Base-by-base conservation (phyloP, 2,888 invertebrate species). In the Torymus aiolomorphi region DNA sequence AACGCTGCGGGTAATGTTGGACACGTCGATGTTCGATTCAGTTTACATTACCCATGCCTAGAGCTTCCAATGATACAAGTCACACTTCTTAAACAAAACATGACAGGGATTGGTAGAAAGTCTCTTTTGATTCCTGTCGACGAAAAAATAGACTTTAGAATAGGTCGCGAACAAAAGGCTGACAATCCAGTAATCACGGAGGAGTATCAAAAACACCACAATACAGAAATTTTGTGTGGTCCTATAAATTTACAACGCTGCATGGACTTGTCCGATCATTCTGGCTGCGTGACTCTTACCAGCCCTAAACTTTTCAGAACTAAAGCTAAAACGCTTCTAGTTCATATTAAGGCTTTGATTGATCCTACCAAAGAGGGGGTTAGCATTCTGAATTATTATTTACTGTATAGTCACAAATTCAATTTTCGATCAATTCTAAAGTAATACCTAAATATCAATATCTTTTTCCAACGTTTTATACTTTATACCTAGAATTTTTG, bases 21-120 rank as follows among this genome's bases (percentile, higher is more conserved):
- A n/a, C 97, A 97, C 87, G 94, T 98, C 31, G 97, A 97, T 89
- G 94, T 98, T 65, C 95, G 95, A 83, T 97, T 97, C 88, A 94
- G 94, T 0, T 91, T 98, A 52, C 96, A 96, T 88, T 93, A 94
- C 5, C 93, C 95, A 5, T 96, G 95, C 86, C 93, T 94, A 0
- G 93, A 94, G 83, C 92, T 95, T 62, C 97, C 97, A 0, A 94
- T 95, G 67, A 96, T 97, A 85, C 95, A 96, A 90, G 94, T 96
- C 8, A 94, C 94, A 1, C 88, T 94, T 20, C 90, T 95, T 12
- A 94, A 94, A 83, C 95, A 95, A 88, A 94, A 94, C 84, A 93
- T 94, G 18, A 93, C 92, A 83, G 93, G 94, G 42, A 93, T 94
- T 80, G 94, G 94, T 5, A 92, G 92, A 84, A 92, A 92, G 67